phyloP scores from a whole-genome alignment of 2,797 vertebrate species.

The Tympanoctomys barrerae region DNA sequence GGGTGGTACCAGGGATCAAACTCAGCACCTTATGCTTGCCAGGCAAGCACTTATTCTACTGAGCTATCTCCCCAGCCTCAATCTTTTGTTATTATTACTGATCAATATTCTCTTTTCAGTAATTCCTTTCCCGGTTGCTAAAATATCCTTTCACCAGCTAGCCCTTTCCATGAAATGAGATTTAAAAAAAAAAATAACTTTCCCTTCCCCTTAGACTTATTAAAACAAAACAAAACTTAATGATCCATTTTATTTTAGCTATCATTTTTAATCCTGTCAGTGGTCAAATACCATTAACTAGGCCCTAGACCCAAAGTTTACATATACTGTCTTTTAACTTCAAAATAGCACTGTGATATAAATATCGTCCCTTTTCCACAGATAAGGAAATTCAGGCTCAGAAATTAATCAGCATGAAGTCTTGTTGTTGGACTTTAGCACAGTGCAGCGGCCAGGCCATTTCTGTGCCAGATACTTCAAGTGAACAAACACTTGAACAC shows the following conservation, averaged over 20 bases:
- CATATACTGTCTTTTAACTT: background rate
- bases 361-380: conserved; percentile 11
- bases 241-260: conserved; percentile 36
- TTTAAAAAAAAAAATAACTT: background rate
- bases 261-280: conserved; percentile 1
- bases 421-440: background rate
- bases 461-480: too few relatives aligned
- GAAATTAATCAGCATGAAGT: conserved; percentile 31
- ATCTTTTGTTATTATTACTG: background rate
- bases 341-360: background rate
- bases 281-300: conserved; percentile 28
- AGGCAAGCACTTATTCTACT: too few relatives aligned
- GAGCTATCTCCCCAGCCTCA: too few relatives aligned
- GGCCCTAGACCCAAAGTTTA: conserved; percentile 29
- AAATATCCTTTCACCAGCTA: conserved; percentile 2
- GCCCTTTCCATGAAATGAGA: background rate
- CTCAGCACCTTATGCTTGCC: too few relatives aligned
- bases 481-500: conserved; percentile 27
- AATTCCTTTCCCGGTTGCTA: conserved; percentile 2
- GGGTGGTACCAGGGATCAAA: too few relatives aligned
- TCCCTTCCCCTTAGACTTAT: conserved; percentile 3
- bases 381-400: conserved; percentile 1
- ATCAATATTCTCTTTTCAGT: conserved; percentile 31
- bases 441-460: too few relatives aligned
- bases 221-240: background rate